These are phyloP conservation scores for Agrotis segetum DNA, from an alignment of 2,888 invertebrate genomes.

Conservation along the genomic window DNA sequence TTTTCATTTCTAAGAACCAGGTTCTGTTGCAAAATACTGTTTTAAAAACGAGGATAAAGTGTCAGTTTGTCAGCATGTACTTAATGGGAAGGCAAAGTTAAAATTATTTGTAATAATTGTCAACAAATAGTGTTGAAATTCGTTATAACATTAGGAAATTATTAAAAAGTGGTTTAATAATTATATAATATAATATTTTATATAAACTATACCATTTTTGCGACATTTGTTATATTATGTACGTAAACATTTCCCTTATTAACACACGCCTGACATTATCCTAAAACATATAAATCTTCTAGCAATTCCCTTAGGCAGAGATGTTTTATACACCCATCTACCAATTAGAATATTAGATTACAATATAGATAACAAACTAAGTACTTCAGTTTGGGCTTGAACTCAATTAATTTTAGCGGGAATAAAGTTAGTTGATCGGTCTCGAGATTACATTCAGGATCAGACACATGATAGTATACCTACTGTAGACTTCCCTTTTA, in stretches of 20 bases:
- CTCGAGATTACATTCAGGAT: constrained; percentile 2
- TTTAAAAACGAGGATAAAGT: no score
- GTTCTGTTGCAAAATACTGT: no score
- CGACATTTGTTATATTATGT: no score
- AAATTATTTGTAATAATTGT: no score
- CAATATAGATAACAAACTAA: constrained; percentile 1
- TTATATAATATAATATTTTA: no score
- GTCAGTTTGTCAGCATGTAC: no score
- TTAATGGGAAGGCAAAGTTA: no score
- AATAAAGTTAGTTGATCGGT: constrained; percentile 8
- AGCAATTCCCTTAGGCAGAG: constrained; percentile 1
- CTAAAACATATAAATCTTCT: constrained; percentile 23
- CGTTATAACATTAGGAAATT: no score
- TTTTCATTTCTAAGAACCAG: no score
- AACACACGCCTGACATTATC: background rate
- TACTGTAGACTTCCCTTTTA: background rate
- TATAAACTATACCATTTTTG: no score
- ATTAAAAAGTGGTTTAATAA: no score
- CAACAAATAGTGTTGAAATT: no score
- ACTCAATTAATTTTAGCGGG: constrained; percentile 11
- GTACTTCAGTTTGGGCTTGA: constrained; percentile 1
- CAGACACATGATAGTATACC: background rate
- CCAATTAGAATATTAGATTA: constrained; percentile 27
- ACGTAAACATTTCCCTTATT: background rate
- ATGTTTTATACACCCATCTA: background rate